Conservation (phyloP, 2,888 invertebrate genomes). For the Epicampocera succincta region DNA sequence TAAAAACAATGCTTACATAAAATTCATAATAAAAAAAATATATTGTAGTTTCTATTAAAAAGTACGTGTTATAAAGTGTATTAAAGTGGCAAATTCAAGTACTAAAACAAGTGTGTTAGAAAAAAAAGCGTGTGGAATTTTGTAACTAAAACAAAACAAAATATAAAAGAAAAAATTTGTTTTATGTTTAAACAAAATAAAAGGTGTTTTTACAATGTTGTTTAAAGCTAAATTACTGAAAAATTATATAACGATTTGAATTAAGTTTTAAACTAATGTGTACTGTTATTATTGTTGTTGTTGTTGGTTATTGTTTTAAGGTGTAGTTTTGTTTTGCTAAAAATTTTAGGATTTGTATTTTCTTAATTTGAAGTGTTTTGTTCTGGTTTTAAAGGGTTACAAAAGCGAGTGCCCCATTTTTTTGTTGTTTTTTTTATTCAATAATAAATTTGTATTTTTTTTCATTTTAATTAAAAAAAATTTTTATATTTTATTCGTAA, state of each 20-base stretch:
- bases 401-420: conserved; percentile 61
- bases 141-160: not conserved
- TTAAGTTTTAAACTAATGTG: too few species aligned
- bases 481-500: conserved; percentile 39
- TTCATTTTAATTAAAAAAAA: conserved; percentile 50
- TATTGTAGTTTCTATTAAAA: conserved; percentile 26
- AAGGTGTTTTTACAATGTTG: conserved; percentile 14
- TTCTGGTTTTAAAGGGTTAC: conserved; percentile 50
- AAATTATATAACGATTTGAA: not conserved
- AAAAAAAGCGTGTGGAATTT: conserved; percentile 7
- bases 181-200: not conserved
- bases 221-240: conserved; percentile 4
- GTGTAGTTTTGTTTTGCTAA: conserved; percentile 9
- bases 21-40: not conserved
- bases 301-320: conserved; percentile 30
- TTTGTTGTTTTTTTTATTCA: conserved; percentile 31
- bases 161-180: not conserved
- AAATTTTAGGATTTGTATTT: conserved; percentile 14
- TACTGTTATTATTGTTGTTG: too few species aligned
- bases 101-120: conserved; percentile 13
- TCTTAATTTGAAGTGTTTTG: not conserved
- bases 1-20: not conserved
- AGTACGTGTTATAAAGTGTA: conserved; percentile 43
- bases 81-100: conserved; percentile 42
- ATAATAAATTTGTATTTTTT: conserved; percentile 31